Conservation (phyloP, 2,113 vertebrate genomes). For the Hipposideros armiger region DNA sequence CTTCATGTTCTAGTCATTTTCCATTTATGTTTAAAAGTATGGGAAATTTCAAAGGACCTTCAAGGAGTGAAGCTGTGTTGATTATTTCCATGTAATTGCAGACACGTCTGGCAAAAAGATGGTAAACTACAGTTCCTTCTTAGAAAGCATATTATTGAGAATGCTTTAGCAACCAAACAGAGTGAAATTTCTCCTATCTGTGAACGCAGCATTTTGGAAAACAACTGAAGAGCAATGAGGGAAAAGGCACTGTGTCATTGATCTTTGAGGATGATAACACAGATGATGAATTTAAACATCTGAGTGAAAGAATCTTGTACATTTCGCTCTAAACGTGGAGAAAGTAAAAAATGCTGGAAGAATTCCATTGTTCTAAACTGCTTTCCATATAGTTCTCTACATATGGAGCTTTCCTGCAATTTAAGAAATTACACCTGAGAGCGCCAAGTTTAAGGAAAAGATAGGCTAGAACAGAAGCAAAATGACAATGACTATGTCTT, state of each 20-base stretch:
- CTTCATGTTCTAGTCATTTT: background rate
- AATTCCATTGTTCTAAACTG: constrained; percentile 54
- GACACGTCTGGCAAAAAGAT: background rate
- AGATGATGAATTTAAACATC: constrained; percentile 60
- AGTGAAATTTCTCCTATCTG: background rate
- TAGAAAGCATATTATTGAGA: background rate
- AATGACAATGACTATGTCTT: constrained; percentile 70
- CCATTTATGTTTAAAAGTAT: background rate
- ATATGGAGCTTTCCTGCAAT: background rate
- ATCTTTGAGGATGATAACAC: background rate
- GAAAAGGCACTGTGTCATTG: background rate
- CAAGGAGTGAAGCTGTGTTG: background rate
- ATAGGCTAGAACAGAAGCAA: constrained; percentile 47
- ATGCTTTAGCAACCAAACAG: background rate
- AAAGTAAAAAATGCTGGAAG: constrained; percentile 77
- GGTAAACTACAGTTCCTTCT: background rate
- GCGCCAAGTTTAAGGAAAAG: constrained; percentile 55
- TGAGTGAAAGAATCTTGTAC: constrained; percentile 73
- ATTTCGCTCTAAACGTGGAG: constrained; percentile 68
- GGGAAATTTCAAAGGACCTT: background rate
- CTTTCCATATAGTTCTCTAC: background rate
- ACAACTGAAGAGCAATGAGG: background rate
- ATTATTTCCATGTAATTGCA: background rate
- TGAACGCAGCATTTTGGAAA: background rate
- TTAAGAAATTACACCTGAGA: background rate